phyloP scores from a whole-genome alignment of 1,140 invertebrate species.

The Aphelenchoides besseyi region DNA sequence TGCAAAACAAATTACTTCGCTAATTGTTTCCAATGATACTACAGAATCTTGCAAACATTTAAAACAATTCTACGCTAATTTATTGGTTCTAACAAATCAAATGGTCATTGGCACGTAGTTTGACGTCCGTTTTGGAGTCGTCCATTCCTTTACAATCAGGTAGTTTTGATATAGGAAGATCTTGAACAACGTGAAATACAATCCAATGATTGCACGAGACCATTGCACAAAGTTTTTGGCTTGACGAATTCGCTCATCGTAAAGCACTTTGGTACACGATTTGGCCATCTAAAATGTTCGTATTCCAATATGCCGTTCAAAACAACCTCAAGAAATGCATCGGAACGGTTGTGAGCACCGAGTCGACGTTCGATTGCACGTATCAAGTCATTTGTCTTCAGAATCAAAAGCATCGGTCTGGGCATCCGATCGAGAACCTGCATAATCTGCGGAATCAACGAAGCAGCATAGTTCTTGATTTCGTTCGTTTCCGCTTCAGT shows the following conservation, averaged over 20 bases:
- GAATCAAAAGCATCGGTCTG: slow-evolving; percentile 80
- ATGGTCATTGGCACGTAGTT: background rate
- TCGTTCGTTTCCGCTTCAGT: slow-evolving; percentile 64
- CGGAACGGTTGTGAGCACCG: slow-evolving; percentile 26
- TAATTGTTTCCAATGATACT: background rate
- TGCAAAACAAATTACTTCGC: background rate
- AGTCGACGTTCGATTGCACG: slow-evolving; percentile 77
- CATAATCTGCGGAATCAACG: slow-evolving; percentile 64
- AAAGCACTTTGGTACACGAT: slow-evolving; percentile 22
- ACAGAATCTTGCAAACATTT: background rate
- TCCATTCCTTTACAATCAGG: slow-evolving; percentile 19
- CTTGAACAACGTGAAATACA: slow-evolving; percentile 18
- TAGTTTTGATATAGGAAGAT: slow-evolving; percentile 17
- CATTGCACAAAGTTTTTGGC: slow-evolving; percentile 8
- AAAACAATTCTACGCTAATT: background rate
- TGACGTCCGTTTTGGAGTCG: background rate
- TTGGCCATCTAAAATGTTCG: slow-evolving; percentile 24
- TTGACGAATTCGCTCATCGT: slow-evolving; percentile 16
- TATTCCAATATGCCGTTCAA: slow-evolving; percentile 2
- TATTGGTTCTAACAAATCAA: background rate
- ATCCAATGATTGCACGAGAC: background rate
- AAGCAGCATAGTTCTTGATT: slow-evolving; percentile 70
- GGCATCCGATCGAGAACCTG: slow-evolving; percentile 74
- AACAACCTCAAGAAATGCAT: slow-evolving; percentile 55
- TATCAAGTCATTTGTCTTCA: slow-evolving; percentile 96